These are phyloP conservation scores for Hystrix brachyura DNA, from an alignment of 2,113 vertebrate species.

Conservation along the genomic window DNA sequence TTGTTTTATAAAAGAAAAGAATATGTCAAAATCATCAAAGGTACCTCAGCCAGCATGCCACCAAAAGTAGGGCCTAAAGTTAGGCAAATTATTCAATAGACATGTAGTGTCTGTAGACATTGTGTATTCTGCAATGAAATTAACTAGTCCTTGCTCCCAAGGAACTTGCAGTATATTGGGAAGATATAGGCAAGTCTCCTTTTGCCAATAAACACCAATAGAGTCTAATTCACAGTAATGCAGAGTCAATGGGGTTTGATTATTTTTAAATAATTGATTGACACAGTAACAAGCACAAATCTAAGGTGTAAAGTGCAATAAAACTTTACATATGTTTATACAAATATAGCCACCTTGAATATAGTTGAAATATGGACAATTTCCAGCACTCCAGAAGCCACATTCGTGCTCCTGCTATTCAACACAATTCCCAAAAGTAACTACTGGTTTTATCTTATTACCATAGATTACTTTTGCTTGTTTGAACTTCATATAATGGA, in stretches of 20 bases:
- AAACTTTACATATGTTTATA: not conserved
- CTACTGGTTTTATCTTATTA: not conserved
- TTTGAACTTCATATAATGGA: constrained; percentile 34
- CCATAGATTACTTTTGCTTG: not conserved
- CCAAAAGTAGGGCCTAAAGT: not conserved
- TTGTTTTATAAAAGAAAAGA: constrained; percentile 19
- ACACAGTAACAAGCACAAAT: constrained; percentile 29
- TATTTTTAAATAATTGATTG: constrained; percentile 28
- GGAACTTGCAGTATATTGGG: not conserved
- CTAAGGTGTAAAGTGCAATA: not conserved
- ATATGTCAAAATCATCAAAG: not conserved
- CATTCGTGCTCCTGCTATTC: not conserved
- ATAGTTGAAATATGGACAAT: not conserved
- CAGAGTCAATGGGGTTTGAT: not conserved
- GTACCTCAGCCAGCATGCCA: not conserved
- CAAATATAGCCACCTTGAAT: not conserved
- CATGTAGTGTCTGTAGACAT: not conserved
- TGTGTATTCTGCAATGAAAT: not conserved
- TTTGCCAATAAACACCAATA: not conserved
- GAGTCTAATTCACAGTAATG: not conserved
- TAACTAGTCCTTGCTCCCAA: not conserved
- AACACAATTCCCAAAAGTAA: not conserved
- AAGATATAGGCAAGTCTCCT: not conserved
- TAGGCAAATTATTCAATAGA: not conserved
- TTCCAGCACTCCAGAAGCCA: not conserved